Base-by-base conservation (phyloP, 2,113 vertebrate species). In the Rissa tridactyla region DNA sequence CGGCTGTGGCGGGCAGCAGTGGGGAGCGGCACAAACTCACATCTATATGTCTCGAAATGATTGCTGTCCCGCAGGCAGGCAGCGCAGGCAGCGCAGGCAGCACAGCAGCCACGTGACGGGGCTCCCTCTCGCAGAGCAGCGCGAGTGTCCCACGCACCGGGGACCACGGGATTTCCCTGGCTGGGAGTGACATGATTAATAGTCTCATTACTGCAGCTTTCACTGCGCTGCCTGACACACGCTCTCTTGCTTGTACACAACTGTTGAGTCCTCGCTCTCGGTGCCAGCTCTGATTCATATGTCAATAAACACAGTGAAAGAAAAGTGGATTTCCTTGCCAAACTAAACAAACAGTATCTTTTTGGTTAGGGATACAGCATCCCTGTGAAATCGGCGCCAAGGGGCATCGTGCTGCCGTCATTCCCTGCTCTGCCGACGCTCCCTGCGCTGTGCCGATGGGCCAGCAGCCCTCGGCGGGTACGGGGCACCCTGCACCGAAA, bases 251-350 rank as follows among this genome's bases (percentile, higher is more conserved):
- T 82, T 46, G 86, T 42, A 92, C 90, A 85, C 90, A 66, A 88
- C 65, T 29, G 86, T 14, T 34, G 91, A 85, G 92, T 64, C 86
- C 92, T 15, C 4, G 58, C 81, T 68, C 49, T 80, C 15, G 14
- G 71, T 88, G 93, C 96, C 96, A 96, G 94, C 84, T 61, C 94
- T 94, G 96, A 91, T 94, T 96, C 96, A 83, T 95, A 30, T 80
- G 91, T 97, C 96, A 96, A 87, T 92, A 97, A 97, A 96, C 92
- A 89, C 47, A 86, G 92, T 10, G 55, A 65, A 90, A 82, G 93
- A 58, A 79, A 84, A 93, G 96, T 40, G 38, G 5, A 3, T 82
- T 79, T 83, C 71, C 40, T n/a, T 78, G 90, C 96, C 94, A 96
- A 97, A 32, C 42, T 30, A 95, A 96, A 97, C 88, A 94, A 93